phyloP scores from a whole-genome alignment of 2,113 vertebrate genomes.

The Panthera tigris region DNA sequence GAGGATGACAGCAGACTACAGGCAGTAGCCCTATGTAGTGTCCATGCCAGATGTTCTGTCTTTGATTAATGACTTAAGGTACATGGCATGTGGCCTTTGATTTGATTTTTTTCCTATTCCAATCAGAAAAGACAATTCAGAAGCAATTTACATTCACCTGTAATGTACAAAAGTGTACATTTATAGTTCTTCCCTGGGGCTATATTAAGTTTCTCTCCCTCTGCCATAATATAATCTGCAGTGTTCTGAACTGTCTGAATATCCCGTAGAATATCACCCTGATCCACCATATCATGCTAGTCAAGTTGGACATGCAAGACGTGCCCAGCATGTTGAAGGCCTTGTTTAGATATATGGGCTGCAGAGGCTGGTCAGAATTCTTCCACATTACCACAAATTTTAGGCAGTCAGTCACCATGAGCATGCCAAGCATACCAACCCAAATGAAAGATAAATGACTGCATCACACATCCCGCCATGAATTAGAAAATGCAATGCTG shows the following conservation, averaged over 20 bases:
- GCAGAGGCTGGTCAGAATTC: background rate
- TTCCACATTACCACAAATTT: background rate
- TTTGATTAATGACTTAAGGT: background rate
- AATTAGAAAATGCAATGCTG: background rate
- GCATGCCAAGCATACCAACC: background rate
- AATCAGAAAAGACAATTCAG: background rate
- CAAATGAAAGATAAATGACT: background rate
- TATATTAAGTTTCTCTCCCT: background rate
- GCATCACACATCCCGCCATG: background rate
- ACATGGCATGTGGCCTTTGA: background rate
- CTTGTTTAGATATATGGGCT: background rate
- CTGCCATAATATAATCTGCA: background rate
- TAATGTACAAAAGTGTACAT: background rate
- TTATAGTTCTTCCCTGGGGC: background rate
- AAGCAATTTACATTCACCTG: background rate
- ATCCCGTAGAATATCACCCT: background rate
- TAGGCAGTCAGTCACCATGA: background rate
- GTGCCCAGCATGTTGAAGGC: background rate
- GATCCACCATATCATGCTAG: background rate
- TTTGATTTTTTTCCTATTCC: background rate
- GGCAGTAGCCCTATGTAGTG: background rate
- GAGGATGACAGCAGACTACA: background rate
- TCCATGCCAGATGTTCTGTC: background rate
- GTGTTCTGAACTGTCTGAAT: background rate
- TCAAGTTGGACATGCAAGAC: background rate